Conservation (phyloP, 2,113 vertebrate species). For the Oryzias melastigma region DNA sequence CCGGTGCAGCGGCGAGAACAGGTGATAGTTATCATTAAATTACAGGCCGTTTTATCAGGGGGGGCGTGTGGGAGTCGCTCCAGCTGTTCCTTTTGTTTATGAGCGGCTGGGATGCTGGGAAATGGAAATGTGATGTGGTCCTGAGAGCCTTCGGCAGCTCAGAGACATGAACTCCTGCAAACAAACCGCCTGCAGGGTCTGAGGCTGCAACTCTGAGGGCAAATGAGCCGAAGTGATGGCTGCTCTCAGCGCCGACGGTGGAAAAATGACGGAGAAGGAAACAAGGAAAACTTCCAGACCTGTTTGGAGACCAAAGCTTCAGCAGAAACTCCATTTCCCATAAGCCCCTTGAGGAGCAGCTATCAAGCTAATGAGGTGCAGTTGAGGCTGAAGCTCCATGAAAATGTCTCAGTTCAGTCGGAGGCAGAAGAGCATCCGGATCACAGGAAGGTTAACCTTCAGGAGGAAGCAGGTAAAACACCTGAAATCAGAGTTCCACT, state of each 20-base stretch:
- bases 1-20: slow-evolving; percentile 52
- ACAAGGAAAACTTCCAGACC: background rate
- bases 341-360: no score
- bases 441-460: no score
- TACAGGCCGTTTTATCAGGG: slow-evolving; percentile 54
- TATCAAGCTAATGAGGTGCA: no score
- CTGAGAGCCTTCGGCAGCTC: slow-evolving; percentile 6
- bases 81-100: slow-evolving; percentile 35
- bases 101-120: slow-evolving; percentile 25
- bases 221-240: background rate
- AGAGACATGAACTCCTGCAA: background rate
- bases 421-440: no score
- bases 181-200: background rate
- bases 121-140: slow-evolving; percentile 30
- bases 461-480: no score
- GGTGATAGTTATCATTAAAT: slow-evolving; percentile 72
- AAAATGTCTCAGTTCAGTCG: no score
- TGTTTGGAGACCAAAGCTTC: background rate
- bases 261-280: background rate
- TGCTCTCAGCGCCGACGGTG: background rate
- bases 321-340: background rate
- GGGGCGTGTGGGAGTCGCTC: slow-evolving; percentile 24
- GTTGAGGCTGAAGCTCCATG: no score
- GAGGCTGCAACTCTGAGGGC: background rate
- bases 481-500: no score